These are phyloP conservation scores for Cranoglanis bouderius DNA, from an alignment of 2,113 vertebrate genomes.

Conservation along the genomic window DNA sequence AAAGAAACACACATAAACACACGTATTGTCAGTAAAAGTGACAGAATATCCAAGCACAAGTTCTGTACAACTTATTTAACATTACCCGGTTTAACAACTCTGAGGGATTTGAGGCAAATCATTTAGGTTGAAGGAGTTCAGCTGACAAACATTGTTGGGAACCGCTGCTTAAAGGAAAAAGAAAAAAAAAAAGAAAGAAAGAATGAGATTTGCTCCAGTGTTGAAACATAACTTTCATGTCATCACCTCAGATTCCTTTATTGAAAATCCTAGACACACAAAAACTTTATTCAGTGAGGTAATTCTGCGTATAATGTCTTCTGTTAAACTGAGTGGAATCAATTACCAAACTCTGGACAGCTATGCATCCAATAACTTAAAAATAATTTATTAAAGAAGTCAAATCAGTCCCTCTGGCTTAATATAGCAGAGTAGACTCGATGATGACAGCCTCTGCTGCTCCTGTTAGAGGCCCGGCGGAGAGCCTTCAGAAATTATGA, in stretches of 20 bases:
- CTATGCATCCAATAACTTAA: constrained; percentile 38
- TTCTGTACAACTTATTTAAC: not conserved
- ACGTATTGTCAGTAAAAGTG: not conserved
- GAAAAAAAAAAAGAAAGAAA: not conserved
- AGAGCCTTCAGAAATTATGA: constrained; percentile 86
- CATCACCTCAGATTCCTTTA: not conserved
- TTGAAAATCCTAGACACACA: not conserved
- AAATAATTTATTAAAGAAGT: constrained; percentile 66
- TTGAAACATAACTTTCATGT: not conserved
- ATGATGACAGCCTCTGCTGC: constrained; percentile 74
- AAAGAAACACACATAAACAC: too few relatives aligned
- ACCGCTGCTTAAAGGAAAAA: not conserved
- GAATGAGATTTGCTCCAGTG: not conserved
- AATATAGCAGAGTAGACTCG: constrained; percentile 69
- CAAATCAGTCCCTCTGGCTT: constrained; percentile 74
- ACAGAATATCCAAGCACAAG: not conserved
- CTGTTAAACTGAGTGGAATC: constrained; percentile 10
- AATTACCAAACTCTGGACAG: constrained; percentile 38
- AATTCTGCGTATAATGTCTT: not conserved
- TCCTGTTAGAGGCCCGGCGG: constrained; percentile 77
- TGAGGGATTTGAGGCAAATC: not conserved
- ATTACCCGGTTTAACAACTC: not conserved
- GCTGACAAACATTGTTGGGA: not conserved
- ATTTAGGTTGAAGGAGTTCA: not conserved
- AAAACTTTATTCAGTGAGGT: not conserved